Conservation (phyloP, 2,797 vertebrate species). For the Parambassis ranga region DNA sequence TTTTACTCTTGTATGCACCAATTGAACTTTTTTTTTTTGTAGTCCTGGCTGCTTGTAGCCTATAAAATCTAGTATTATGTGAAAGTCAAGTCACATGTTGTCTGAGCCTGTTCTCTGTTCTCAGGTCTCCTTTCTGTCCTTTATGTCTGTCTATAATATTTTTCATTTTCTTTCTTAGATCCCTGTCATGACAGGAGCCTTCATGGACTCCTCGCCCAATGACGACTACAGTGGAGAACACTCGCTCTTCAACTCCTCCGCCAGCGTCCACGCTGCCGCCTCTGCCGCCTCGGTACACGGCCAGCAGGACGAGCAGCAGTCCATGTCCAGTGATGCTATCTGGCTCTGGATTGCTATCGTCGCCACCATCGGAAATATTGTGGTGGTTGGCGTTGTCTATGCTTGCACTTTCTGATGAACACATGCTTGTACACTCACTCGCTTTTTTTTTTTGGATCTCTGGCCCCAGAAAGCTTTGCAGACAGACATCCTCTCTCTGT, state of each 20-base stretch:
- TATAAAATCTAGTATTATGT: too few relatives aligned
- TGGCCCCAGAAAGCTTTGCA: conserved; percentile 28
- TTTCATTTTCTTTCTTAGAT: conserved; percentile 75
- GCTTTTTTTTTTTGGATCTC: conserved; percentile 20
- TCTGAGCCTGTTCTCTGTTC: too few relatives aligned
- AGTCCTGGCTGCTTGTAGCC: too few relatives aligned
- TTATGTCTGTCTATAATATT: too few relatives aligned
- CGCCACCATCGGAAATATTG: conserved; percentile 97
- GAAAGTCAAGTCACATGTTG: too few relatives aligned
- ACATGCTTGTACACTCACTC: not conserved
- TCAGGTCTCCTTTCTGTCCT: too few relatives aligned
- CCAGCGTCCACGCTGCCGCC: conserved; percentile 87
- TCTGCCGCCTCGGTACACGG: conserved; percentile 79
- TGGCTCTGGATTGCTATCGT: conserved; percentile 98
- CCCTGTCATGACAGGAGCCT: conserved; percentile 96
- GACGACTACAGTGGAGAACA: conserved; percentile 96
- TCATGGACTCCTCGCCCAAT: conserved; percentile 96
- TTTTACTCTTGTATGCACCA: too few relatives aligned
- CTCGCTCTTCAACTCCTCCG: conserved; percentile 96
- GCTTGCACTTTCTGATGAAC: conserved; percentile 93
- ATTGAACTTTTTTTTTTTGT: too few relatives aligned
- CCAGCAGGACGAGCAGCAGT: conserved; percentile 86
- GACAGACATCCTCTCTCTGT: conserved; percentile 16
- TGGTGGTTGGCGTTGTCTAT: conserved; percentile 96
- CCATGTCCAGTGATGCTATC: conserved; percentile 93